Evolutionary conservation across 1,140 invertebrate species (phyloP), one percentile per base, ranked within the genome.

Genomic region (Drosophila parvula): DNA sequence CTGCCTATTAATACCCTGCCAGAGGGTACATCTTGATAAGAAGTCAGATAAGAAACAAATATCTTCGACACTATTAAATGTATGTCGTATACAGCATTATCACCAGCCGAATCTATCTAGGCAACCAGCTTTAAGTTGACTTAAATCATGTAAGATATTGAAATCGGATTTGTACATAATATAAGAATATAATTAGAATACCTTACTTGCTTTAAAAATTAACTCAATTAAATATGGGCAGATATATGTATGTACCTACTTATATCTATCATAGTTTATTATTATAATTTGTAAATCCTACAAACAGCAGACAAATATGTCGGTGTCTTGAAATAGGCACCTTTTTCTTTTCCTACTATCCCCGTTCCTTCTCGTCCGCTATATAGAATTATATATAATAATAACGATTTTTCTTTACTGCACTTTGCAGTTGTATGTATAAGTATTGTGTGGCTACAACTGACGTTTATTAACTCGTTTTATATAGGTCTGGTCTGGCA

Each of bases 401-500:
- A 82, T 83, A 83, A 83, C 80, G 80, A 84, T 84, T 84, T 84
- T 80, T 64, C 68, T 60, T 65, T 34, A 56, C 51, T 81, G 73
- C 60, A 74, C 74, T 61, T 14, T 57, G 28, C 57, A 38, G 56
- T 51, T 59, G 50, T 81, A 47, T 68, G 43, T 53, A 53, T 18
- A 32, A 14, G 32, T 36, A 16, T 34, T 22, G 62, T 57, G 78
- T 57, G 59, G 63, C 57, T 65, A 65, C 77, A 78, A 74, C 81
- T 75, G 81, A 76, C 76, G 65, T 83, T 83, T 83, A 83, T 83
- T 79, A 83, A 79, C 75, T 64, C 61, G 51, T 71, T 81, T 77
- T 65, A 55, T 65, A 51, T 64, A 59, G 36, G 60, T 64, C 53
- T 48, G 14, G 40, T 16, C 30, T 61, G 38, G 41, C 32, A 51